Conservation (phyloP, 1,140 invertebrate species). For the Sitobion miscanthi region DNA sequence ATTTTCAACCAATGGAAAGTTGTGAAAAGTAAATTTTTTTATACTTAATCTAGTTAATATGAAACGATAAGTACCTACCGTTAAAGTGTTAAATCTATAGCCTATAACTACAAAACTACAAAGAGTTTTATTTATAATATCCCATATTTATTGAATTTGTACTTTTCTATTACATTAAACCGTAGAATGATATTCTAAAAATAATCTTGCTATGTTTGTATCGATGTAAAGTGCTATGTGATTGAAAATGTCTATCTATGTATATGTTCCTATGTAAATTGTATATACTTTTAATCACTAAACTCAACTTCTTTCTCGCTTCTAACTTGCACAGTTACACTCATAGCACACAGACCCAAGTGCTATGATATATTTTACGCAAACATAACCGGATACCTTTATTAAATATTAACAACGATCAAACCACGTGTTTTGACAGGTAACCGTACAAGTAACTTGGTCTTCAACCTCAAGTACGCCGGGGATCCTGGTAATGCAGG, state of each 20-base stretch:
- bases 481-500: constrained; percentile 19
- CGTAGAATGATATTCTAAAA: no score
- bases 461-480: neutral
- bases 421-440: neutral
- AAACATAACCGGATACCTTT: neutral
- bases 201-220: no score
- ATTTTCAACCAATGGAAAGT: constrained; percentile 58
- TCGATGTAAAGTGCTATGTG: neutral
- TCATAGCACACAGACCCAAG: neutral
- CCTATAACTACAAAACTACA: no score
- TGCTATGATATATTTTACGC: neutral
- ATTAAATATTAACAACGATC: neutral
- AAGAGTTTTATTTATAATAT: no score
- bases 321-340: neutral
- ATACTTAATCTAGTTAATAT: neutral
- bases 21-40: constrained; percentile 57
- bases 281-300: neutral
- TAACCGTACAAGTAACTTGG: constrained; percentile 26
- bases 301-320: neutral
- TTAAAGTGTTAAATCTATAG: no score
- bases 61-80: no score
- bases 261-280: neutral
- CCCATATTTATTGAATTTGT: no score
- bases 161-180: no score
- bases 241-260: neutral